These are phyloP conservation scores for Hystrix brachyura DNA, from an alignment of 2,113 vertebrate genomes.

Conservation along the genomic window DNA sequence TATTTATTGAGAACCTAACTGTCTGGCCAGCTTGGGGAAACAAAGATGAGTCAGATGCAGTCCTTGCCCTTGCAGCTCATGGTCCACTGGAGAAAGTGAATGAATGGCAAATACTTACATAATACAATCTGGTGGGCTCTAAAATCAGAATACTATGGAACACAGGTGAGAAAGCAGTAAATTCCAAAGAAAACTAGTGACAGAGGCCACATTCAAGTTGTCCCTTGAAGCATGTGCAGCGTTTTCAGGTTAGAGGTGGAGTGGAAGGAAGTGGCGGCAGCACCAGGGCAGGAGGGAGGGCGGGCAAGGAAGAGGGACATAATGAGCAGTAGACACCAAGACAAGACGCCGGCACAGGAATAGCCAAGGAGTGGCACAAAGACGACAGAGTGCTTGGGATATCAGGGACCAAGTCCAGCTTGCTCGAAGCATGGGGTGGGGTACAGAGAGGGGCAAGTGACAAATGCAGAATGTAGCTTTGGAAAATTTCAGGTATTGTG, in stretches of 20 bases:
- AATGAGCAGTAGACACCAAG: background rate
- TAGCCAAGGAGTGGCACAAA: background rate
- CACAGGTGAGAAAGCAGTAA: background rate
- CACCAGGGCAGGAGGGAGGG: background rate
- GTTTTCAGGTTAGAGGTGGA: background rate
- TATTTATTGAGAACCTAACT: slow-evolving; percentile 66
- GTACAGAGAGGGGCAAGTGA: background rate
- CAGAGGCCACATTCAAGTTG: background rate
- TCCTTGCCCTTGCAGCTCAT: background rate
- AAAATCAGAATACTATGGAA: background rate
- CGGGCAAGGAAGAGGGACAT: background rate
- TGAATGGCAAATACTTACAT: background rate
- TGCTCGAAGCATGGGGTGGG: rapidly evolving
- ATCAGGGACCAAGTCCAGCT: background rate
- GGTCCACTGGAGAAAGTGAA: background rate
- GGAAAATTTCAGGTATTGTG: background rate
- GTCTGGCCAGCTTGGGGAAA: background rate
- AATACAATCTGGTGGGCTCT: background rate
- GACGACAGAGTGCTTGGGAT: rapidly evolving
- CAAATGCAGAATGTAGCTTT: background rate
- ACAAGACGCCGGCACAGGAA: background rate
- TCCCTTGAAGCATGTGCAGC: background rate
- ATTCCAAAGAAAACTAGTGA: slow-evolving; percentile 1
- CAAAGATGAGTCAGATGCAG: background rate
- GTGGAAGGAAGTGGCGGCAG: background rate